Percentiles rank a stretch among this genome's conserved stretches.
phyloP scores from a whole-genome alignment of 2,113 vertebrate genomes.

The Bettongia penicillata region DNA sequence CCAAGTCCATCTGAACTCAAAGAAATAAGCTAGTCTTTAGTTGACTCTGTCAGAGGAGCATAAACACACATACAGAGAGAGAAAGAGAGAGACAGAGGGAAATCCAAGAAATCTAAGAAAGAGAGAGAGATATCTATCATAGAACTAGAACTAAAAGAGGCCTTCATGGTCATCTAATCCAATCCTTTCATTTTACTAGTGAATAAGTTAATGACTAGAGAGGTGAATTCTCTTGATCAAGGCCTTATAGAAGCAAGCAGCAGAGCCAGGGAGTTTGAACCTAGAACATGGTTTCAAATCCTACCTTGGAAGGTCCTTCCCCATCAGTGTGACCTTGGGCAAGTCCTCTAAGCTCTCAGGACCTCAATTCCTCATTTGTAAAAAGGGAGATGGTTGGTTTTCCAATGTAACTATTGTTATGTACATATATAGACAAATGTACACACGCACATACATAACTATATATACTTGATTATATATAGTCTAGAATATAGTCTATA shows the following conservation, averaged over 20 bases:
- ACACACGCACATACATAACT: neutral
- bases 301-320: too few species aligned
- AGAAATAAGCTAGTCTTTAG: neutral
- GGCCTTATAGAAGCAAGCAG: too few species aligned
- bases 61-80: too few species aligned
- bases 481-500: neutral
- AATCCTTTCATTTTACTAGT: neutral
- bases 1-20: neutral
- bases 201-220: neutral
- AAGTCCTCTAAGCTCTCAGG: too few species aligned
- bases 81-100: too few species aligned
- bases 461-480: neutral
- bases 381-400: too few species aligned
- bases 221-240: neutral
- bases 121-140: too few species aligned
- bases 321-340: too few species aligned
- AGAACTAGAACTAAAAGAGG: too few species aligned
- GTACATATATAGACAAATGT: neutral
- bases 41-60: neutral
- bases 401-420: neutral
- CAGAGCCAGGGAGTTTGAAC: neutral
- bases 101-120: too few species aligned
- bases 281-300: neutral
- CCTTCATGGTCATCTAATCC: too few species aligned
- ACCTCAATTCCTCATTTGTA: too few species aligned